Evolutionary conservation across 2,113 vertebrate species (phyloP).

Genomic region (Tautogolabrus adspersus): DNA sequence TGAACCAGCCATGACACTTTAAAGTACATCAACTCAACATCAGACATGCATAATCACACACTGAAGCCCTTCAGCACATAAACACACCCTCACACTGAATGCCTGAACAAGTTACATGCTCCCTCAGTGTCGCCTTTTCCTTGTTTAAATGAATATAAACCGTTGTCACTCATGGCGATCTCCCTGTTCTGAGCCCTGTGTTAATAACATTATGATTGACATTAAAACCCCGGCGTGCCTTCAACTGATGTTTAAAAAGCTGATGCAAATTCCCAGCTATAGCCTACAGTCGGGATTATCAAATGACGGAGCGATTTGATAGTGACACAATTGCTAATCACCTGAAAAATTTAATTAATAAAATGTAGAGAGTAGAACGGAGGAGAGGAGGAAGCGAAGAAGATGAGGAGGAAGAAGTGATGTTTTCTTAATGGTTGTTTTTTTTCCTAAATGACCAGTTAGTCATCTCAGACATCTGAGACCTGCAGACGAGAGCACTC

Average conservation of each 20-base stretch:
- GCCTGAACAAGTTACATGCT: slow-evolving; percentile 56
- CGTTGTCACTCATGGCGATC: slow-evolving; percentile 69
- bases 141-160: slow-evolving; percentile 61
- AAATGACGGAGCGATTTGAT: slow-evolving; percentile 69
- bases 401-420: slow-evolving; percentile 13
- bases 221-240: slow-evolving; percentile 73
- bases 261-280: slow-evolving; percentile 72
- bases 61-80: slow-evolving; percentile 41
- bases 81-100: slow-evolving; percentile 23
- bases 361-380: slow-evolving; percentile 46
- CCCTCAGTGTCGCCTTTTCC: slow-evolving; percentile 43
- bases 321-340: slow-evolving; percentile 73
- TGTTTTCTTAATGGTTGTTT: slow-evolving; percentile 66
- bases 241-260: slow-evolving; percentile 69
- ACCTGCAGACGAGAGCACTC: slow-evolving; percentile 38
- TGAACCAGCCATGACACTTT: slow-evolving; percentile 51
- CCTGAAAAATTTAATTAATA: slow-evolving; percentile 67
- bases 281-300: slow-evolving; percentile 78
- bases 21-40: slow-evolving; percentile 49
- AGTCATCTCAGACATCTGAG: slow-evolving; percentile 61
- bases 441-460: slow-evolving; percentile 68
- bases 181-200: slow-evolving; percentile 62
- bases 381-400: slow-evolving; percentile 32
- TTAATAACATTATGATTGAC: slow-evolving; percentile 80
- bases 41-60: slow-evolving; percentile 51